Evolutionary conservation across 2,797 vertebrate species (phyloP).

Genomic region (Enteromius treurensis): DNA sequence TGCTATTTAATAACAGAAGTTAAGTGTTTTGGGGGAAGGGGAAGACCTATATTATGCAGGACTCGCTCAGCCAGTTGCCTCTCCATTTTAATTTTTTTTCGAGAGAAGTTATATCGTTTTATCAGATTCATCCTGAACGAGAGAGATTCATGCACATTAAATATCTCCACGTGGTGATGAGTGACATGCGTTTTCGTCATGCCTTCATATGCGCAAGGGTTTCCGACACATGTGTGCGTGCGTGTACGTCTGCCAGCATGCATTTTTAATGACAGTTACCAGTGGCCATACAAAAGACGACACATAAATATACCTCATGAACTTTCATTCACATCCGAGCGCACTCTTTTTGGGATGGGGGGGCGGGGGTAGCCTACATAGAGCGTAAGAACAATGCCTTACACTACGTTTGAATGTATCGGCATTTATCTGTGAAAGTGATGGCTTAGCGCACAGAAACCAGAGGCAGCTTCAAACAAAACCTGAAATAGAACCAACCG

Average conservation of each 20-base stretch:
- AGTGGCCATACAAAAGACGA: constrained; percentile 70
- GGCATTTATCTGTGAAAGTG: constrained; percentile 89
- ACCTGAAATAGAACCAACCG: constrained; percentile 76
- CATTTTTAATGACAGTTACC: constrained; percentile 66
- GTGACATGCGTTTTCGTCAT: constrained; percentile 10
- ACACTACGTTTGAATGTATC: constrained; percentile 95
- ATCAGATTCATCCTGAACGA: constrained; percentile 64
- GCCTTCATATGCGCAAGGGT: constrained; percentile 26
- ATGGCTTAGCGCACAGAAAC: constrained; percentile 81
- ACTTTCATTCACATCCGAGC: constrained; percentile 76
- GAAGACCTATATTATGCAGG: constrained; percentile 83
- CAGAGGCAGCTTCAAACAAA: constrained; percentile 86
- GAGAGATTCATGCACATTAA: constrained; percentile 74
- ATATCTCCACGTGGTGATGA: constrained; percentile 63
- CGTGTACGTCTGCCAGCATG: constrained; percentile 26
- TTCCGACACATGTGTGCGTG: not conserved
- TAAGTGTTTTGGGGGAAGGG: constrained; percentile 73
- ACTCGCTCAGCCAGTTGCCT: constrained; percentile 84
- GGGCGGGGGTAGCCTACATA: constrained; percentile 74
- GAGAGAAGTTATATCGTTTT: constrained; percentile 74
- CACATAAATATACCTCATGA: constrained; percentile 87
- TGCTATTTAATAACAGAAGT: constrained; percentile 80
- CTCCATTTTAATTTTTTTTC: constrained; percentile 74
- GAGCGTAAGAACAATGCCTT: constrained; percentile 97
- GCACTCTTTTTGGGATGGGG: constrained; percentile 67